These are phyloP conservation scores for Sardina pilchardus DNA, from an alignment of 2,113 vertebrate species.

Conservation along the genomic window DNA sequence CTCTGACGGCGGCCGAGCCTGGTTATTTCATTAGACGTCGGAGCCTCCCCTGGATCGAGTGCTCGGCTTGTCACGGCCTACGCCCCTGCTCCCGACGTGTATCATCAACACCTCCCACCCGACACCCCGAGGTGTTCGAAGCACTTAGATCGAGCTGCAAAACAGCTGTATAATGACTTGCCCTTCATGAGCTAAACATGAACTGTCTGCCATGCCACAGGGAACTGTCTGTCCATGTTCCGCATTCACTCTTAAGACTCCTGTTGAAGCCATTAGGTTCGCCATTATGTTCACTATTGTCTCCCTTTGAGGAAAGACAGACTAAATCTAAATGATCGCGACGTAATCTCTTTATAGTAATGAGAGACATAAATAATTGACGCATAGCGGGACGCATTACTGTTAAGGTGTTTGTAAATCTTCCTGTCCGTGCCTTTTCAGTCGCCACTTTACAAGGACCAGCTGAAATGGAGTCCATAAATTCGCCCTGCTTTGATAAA, in stretches of 20 bases:
- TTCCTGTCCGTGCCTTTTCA: background rate
- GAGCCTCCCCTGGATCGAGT: background rate
- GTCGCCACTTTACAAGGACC: background rate
- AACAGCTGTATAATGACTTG: background rate
- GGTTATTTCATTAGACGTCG: background rate
- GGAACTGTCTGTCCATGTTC: background rate
- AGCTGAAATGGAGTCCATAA: background rate
- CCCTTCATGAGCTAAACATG: background rate
- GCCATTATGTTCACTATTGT: background rate
- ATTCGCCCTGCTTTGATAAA: constrained; percentile 4
- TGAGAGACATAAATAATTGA: background rate
- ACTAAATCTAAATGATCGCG: background rate
- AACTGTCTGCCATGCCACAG: background rate
- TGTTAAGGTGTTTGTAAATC: background rate
- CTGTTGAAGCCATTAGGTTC: background rate
- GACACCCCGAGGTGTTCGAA: background rate
- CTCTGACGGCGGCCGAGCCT: background rate
- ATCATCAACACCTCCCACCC: background rate
- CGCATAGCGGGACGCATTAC: background rate
- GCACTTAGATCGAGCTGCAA: background rate
- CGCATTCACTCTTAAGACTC: background rate
- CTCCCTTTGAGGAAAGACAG: background rate
- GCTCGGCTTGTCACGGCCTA: background rate
- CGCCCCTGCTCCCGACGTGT: background rate
- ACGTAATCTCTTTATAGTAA: background rate